Evolutionary conservation across 2,113 vertebrate genomes (phyloP), one percentile per base, ranked within the genome.

Genomic region (Struthio camelus): DNA sequence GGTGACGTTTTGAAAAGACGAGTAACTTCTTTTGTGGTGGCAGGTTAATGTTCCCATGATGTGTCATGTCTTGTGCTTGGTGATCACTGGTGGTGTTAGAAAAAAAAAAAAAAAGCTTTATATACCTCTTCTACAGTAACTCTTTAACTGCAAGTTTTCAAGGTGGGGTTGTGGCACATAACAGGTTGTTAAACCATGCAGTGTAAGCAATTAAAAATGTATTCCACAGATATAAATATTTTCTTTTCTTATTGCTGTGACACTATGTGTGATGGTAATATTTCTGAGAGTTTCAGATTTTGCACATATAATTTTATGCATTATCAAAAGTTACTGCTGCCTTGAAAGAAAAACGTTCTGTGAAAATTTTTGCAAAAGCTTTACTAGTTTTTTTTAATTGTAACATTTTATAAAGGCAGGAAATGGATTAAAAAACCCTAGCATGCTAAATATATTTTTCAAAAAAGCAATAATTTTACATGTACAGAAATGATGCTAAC

Each of bases 241-340:
- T 97, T 95, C 97, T 97, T 96, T 97, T 72, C 96, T 97, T 91
- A 79, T 97, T 96, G 96, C 98, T 97, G 93, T 98, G 98, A 96
- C 98, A 97, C 98, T 97, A 66, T 98, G 98, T 98, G 98, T 97
- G 98, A 97, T 96, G 95, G 97, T 95, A 93, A 97, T 96, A 95
- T 93, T 97, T 98, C 97, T 97, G 97, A 98, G 97, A 97, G 80
- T 97, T 96, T 98, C 98, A 97, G 97, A 97, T 91, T 98, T 98
- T 98, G 98, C 98, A 98, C 98, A 98, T 98, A 97, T 97, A 97
- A 98, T 98, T 98, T 98, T 98, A 98, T 98, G 98, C 98, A 98
- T 99, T 98, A 98, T 98, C 98, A 97, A 90, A 98, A 97, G 97
- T 98, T 98, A 98, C 98, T 98, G 98, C 98, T 98, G 98, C 98